Evolutionary conservation across 2,797 vertebrate species (phyloP), one percentile per base, ranked within the genome.

Genomic region (Mionectes olivaceus): DNA sequence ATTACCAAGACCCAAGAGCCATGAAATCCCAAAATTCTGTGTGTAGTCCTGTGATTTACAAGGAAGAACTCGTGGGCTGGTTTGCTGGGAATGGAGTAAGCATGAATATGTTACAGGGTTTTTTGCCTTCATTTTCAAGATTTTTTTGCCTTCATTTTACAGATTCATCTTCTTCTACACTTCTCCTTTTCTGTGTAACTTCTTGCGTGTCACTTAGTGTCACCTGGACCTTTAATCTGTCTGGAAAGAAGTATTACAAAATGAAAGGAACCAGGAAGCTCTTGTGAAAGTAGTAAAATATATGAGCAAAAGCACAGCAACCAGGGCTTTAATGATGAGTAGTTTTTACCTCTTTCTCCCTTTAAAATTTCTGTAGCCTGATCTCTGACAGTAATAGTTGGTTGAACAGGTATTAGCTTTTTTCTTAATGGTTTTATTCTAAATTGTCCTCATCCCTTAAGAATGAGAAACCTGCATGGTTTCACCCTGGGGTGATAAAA

Each of bases 151-250:
- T 53, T 50, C 9, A 19, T 79, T 94, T 76, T 95, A 33, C 8
- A 55, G 63, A 73, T 79, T 32, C 47, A 57, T 73, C 49, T 74
- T 76, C n/a, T 92, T 91, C 57, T 64, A 68, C 39, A 22, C 19
- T 43, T 81, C 23, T 90, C 35, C 41, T 78, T 84, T 79, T 87
- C 39, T 89, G 0, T 87, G 80, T 76, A 76, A 75, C 19, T 70
- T 83, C 11, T 52, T 87, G 16, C 56, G 24, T 88, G 57, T 80
- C 85, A 64, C 32, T 67, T 86, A 33, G 5, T 83, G 74, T 89
- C 68, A 74, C 35, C 21, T 35, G 47, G 52, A 68, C 52, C 68
- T 89, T 93, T 92, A 86, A 81, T 86, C 77, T 94, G 15, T 88
- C 77, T 92, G 46, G 60, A 92, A 93, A 91, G 71, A 80, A 80